Conservation (phyloP, 2,113 vertebrate genomes). For the Psephotus haematonotus region DNA sequence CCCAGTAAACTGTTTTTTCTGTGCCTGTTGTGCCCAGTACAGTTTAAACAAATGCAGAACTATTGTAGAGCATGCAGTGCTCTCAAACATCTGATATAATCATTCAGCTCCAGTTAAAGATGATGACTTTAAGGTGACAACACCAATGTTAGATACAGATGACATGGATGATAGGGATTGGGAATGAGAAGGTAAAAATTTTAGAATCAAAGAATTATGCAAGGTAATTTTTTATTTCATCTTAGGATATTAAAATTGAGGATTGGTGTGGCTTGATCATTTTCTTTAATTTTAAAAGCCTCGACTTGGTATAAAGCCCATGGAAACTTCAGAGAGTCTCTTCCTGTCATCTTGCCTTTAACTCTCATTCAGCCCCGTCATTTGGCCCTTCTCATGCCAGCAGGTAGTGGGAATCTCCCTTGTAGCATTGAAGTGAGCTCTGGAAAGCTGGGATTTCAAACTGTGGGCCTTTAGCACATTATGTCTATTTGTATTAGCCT, state of each 20-base stretch:
- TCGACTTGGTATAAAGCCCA: neutral
- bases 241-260: neutral
- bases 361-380: neutral
- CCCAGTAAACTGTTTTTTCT: neutral
- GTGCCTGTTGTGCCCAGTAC: neutral
- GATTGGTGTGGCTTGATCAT: neutral
- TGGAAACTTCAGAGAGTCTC: neutral
- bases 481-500: neutral
- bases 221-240: neutral
- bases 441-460: neutral
- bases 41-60: neutral
- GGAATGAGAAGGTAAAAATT: neutral
- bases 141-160: neutral
- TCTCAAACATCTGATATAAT: slow-evolving; percentile 2
- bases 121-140: neutral
- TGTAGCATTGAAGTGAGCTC: neutral
- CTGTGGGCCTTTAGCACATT: neutral
- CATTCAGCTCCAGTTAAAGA: slow-evolving; percentile 10
- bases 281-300: neutral
- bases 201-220: neutral
- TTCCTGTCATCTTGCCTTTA: neutral
- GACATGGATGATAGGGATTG: neutral
- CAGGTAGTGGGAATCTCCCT: neutral
- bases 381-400: neutral
- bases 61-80: neutral